Conservation (phyloP, 2,888 invertebrate genomes). For the Dolichomitus sp. region DNA sequence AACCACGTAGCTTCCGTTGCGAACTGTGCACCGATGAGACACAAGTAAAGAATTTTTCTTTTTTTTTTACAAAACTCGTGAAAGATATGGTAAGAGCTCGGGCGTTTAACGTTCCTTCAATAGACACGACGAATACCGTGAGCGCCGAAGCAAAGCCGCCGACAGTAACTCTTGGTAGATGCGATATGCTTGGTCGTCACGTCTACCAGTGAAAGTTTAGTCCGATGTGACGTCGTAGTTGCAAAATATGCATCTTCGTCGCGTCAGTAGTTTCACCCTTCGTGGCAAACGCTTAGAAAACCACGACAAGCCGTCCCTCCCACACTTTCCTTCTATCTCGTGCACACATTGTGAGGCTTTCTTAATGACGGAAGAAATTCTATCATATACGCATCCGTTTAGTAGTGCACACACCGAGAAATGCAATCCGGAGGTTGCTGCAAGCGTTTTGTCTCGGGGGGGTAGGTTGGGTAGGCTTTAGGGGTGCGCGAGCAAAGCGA, state of each 20-base stretch:
- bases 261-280: slow-evolving; percentile 68
- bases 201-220: slow-evolving; percentile 54
- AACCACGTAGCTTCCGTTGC: slow-evolving; percentile 77
- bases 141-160: slow-evolving; percentile 41
- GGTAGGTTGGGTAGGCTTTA: slow-evolving; percentile 49
- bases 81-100: slow-evolving; percentile 44
- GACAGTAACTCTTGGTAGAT: slow-evolving; percentile 62
- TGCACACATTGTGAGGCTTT: slow-evolving; percentile 82
- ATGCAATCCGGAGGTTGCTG: slow-evolving; percentile 70
- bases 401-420: slow-evolving; percentile 76
- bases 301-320: slow-evolving; percentile 41
- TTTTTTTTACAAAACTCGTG: slow-evolving; percentile 62
- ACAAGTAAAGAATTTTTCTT: slow-evolving; percentile 31
- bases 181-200: slow-evolving; percentile 60
- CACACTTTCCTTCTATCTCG: slow-evolving; percentile 52
- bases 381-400: slow-evolving; percentile 85
- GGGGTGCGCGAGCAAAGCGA: slow-evolving; percentile 42
- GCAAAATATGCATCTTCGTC: slow-evolving; percentile 56
- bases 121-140: slow-evolving; percentile 73
- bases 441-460: slow-evolving; percentile 80
- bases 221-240: slow-evolving; percentile 48
- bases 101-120: slow-evolving; percentile 81
- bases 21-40: slow-evolving; percentile 74
- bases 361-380: slow-evolving; percentile 86
- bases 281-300: slow-evolving; percentile 68